Evolutionary conservation across 1,140 invertebrate genomes (phyloP), one percentile per base, ranked within the genome.

Genomic region (Scylla paramamosain): DNA sequence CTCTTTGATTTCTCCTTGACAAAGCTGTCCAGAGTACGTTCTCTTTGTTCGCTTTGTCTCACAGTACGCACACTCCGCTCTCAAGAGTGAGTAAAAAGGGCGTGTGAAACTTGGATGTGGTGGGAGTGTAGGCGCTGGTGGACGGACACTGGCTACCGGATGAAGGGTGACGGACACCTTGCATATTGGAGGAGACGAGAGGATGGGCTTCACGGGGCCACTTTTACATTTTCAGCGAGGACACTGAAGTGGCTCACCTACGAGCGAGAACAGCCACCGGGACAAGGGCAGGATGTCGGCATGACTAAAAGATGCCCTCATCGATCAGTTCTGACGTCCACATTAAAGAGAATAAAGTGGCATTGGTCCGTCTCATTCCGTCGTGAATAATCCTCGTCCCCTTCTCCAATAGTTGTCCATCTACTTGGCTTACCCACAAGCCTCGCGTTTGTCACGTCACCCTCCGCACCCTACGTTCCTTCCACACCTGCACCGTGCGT

Each of bases 321-420:
- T 59, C 16, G 52, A 59, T 59, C 52, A 59, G 16, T 59, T 59
- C 16, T 59, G 52, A 59, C 52, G 16, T 20, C 12, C 16, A 59
- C 52, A 59, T 59, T 12, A 59, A 59, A 59, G 52, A 59, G 52
- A 59, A 59, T 59, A 59, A 59, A 14, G 52, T 59, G 52, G 52
- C 52, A 14, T 77, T n/a, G 12, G 67, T 77, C 20, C 20, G 6
- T n/a, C 67, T 77, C n/a, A 77, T 77, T 77, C 67, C n/a, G 20
- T n/a, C 67, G 20, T 77, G 20, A 25, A 77, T n/a, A n/a, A 77
- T 77, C 25, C 67, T 77, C n/a, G 67, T 77, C 67, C 67, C 67
- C 67, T 77, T 77, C 67, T 77, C 67, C 67, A 77, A 77, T 77
- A 77, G 67, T n/a, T 77, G 67, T 77, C n/a, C 67, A 77, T 77